Conservation (phyloP, 1,140 invertebrate species). For the Dendrolimus punctatus region DNA sequence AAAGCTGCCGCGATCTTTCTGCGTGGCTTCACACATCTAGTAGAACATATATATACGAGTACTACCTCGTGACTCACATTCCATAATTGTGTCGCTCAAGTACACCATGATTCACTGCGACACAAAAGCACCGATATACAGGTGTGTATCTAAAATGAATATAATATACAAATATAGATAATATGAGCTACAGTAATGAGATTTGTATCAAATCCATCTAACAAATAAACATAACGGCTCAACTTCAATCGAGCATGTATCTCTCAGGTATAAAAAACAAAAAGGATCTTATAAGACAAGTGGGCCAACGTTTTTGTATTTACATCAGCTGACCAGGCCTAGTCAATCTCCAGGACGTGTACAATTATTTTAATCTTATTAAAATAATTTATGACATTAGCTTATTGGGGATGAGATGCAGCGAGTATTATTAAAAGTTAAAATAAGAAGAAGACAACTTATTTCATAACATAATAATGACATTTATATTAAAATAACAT, state of each 20-base stretch:
- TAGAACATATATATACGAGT: too few species aligned
- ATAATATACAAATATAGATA: not conserved
- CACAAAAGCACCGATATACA: too few species aligned
- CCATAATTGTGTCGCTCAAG: too few species aligned
- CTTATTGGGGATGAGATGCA: constrained; percentile 26
- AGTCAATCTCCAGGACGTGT: constrained; percentile 61
- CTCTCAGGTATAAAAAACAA: constrained; percentile 16
- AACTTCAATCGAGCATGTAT: constrained; percentile 6
- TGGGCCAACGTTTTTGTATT: constrained; percentile 33
- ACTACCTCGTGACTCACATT: too few species aligned
- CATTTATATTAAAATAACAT: too few species aligned
- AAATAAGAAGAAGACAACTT: not conserved
- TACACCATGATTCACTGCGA: too few species aligned
- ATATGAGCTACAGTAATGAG: not conserved
- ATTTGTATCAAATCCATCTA: not conserved
- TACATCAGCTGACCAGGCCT: constrained; percentile 38
- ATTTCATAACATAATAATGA: too few species aligned
- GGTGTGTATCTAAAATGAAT: too few species aligned
- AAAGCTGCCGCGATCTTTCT: too few species aligned
- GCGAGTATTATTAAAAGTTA: not conserved
- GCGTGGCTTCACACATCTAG: too few species aligned
- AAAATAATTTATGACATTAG: constrained; percentile 46
- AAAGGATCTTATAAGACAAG: constrained; percentile 24
- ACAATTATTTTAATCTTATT: constrained; percentile 72
- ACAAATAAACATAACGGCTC: constrained; percentile 1